Base-by-base conservation (phyloP, 2,113 vertebrate genomes). In the Nansenia antarctica region DNA sequence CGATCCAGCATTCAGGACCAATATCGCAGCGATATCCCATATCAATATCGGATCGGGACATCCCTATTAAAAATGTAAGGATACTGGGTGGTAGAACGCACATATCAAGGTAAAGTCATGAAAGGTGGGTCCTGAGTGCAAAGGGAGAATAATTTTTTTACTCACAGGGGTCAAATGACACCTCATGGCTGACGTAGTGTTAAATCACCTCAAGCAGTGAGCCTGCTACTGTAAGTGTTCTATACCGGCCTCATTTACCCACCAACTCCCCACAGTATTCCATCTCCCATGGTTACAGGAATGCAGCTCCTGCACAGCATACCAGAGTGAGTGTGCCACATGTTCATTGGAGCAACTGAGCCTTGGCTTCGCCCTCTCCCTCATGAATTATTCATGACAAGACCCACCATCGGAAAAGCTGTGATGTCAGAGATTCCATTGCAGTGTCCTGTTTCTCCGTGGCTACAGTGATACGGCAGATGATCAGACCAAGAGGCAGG, bases 391-490 rank as follows among this genome's bases (percentile, higher is more conserved):
- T 88, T 89, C 78, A 81, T 68, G 66, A 67, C 78, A 81, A 67
- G 66, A 67, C 8, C 12, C 34, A 34, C 83, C 47, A 52, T 74
- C 62, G 80, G 82, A 86, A 85, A 91, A 92, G 80, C 82, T 37
- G 77, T 87, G 88, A 86, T 75, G 82, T 89, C 89, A 90, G 70
- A 88, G 84, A 78, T 85, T 91, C 87, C 72, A 73, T 69, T 78
- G 39, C 18, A 66, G 86, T 83, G 82, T 88, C 83, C 37, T 29
- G 84, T 86, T 84, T 73, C 82, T 58, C 68, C 2, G 2, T 1
- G 22, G 75, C 78, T 37, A 69, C 47, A 52, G 83, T 82, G 84
- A 82, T 77, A 82, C 45, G 81, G 82, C 75, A 81, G 15, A 31
- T 59, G 1, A 18, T 12, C 53, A 27, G 11, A 14, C 22, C 53